Evolutionary conservation across 2,888 invertebrate species (phyloP).

Genomic region (Troides helena): DNA sequence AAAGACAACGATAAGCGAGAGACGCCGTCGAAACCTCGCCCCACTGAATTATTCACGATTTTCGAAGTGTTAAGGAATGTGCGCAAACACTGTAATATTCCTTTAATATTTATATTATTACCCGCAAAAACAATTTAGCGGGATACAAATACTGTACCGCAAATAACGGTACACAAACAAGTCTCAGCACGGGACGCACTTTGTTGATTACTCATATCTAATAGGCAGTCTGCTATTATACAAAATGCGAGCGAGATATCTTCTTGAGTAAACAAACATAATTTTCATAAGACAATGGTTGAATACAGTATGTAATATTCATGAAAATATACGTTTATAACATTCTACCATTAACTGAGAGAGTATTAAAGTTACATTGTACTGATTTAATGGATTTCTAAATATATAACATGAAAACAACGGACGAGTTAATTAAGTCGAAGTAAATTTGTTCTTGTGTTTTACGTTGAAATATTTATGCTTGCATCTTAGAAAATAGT

Average conservation of each 20-base stretch:
- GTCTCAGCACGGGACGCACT: constrained; percentile 44
- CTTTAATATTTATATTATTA: constrained; percentile 71
- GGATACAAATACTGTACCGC: constrained; percentile 51
- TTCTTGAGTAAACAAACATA: constrained; percentile 37
- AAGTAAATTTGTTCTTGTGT: no score
- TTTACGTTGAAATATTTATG: no score
- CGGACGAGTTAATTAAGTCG: not conserved
- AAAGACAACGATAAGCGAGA: constrained; percentile 29
- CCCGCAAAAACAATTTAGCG: constrained; percentile 53
- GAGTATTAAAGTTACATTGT: constrained; percentile 18
- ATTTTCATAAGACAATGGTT: constrained; percentile 39
- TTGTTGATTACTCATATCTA: constrained; percentile 43
- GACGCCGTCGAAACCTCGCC: constrained; percentile 31
- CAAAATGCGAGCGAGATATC: constrained; percentile 32
- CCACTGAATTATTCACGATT: constrained; percentile 68
- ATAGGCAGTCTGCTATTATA: constrained; percentile 26
- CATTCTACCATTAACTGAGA: constrained; percentile 8
- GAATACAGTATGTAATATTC: constrained; percentile 28
- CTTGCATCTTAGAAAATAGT: no score
- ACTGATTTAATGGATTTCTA: constrained; percentile 14
- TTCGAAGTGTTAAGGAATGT: constrained; percentile 64
- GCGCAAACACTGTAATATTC: constrained; percentile 66
- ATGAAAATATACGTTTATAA: constrained; percentile 28
- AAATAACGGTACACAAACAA: constrained; percentile 49
- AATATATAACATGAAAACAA: not conserved